Evolutionary conservation across 2,888 invertebrate species (phyloP).

Genomic region (Brachynemurus nebulosus): DNA sequence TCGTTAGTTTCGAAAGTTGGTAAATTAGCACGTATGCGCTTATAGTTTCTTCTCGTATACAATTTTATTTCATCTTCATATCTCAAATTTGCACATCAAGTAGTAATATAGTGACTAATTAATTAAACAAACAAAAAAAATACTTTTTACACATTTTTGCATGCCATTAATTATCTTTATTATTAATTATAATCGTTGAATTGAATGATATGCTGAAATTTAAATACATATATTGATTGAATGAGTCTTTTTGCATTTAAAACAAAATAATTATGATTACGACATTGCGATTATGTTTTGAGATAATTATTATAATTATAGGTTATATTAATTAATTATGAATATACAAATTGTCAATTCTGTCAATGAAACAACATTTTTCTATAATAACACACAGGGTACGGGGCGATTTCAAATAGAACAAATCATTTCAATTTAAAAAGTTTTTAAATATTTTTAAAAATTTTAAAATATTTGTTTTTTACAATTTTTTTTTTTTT

Average conservation of each 20-base stretch:
- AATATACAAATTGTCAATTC: conserved; percentile 4
- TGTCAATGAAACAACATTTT: neutral
- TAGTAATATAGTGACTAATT: neutral
- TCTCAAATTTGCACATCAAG: too few relatives aligned
- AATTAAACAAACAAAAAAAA: neutral
- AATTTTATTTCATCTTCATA: too few relatives aligned
- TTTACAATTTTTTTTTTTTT: too few relatives aligned
- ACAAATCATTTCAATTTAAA: neutral
- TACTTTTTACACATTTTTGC: neutral
- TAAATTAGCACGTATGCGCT: too few relatives aligned
- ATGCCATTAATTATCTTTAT: too few relatives aligned
- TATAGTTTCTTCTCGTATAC: too few relatives aligned
- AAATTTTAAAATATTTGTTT: neutral
- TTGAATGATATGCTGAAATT: too few relatives aligned
- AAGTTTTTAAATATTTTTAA: neutral
- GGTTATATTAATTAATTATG: neutral
- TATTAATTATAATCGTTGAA: too few relatives aligned
- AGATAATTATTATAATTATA: neutral
- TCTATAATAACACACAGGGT: conserved; percentile 6
- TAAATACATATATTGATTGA: too few relatives aligned
- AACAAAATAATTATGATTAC: neutral
- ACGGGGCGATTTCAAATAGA: neutral
- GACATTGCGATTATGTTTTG: neutral
- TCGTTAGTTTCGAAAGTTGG: too few relatives aligned
- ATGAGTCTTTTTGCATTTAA: neutral